phyloP scores from a whole-genome alignment of 2,113 vertebrate genomes.

The Pteropus alecto region DNA sequence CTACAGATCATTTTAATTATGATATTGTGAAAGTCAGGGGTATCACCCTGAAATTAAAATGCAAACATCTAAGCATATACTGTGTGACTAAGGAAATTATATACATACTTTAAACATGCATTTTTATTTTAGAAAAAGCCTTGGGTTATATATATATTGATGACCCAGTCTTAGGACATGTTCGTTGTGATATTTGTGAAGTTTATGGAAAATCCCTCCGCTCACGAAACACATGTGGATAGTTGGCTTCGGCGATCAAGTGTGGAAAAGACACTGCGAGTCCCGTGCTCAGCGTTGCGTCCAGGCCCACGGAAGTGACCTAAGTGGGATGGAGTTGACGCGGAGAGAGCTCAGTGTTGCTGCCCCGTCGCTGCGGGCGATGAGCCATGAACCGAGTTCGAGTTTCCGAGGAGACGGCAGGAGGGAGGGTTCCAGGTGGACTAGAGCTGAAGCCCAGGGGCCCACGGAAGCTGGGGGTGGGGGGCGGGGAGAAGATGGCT shows the following conservation, averaged over 20 bases:
- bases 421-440: background rate
- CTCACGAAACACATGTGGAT: background rate
- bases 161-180: background rate
- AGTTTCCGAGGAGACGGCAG: background rate
- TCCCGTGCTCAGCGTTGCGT: background rate
- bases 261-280: rapidly evolving
- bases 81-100: background rate
- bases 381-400: background rate
- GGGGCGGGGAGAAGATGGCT: rapidly evolving
- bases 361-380: rapidly evolving
- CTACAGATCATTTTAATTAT: background rate
- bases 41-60: background rate
- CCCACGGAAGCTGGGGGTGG: rapidly evolving
- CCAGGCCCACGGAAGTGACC: background rate
- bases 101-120: background rate
- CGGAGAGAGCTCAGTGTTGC: too few species aligned
- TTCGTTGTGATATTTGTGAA: background rate
- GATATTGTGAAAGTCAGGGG: background rate
- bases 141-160: background rate
- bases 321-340: too few species aligned
- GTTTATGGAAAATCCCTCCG: background rate
- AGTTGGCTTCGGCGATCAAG: rapidly evolving
- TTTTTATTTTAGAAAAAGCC: background rate
- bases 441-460: background rate
- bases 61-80: background rate